phyloP scores from a whole-genome alignment of 2,113 vertebrate species.

The Geococcyx californianus region DNA sequence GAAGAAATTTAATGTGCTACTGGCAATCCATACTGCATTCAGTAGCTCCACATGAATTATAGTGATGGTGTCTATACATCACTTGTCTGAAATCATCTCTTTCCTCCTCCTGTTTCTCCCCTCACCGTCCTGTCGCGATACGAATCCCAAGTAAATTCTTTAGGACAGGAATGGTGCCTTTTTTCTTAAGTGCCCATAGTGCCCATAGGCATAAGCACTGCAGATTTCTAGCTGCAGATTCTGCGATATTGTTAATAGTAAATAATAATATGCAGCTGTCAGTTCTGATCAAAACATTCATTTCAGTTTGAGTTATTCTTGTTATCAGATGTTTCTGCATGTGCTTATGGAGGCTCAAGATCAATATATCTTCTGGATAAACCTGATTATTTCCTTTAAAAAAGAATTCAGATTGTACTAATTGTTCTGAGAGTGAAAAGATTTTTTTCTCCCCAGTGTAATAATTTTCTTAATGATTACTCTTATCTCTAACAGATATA shows the following conservation, averaged over 20 bases:
- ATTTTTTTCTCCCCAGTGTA: not conserved
- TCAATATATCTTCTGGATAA: not conserved
- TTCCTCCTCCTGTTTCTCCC: not conserved
- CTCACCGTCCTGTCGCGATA: not conserved
- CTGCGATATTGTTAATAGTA: not conserved
- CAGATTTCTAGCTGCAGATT: not conserved
- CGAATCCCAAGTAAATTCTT: not conserved
- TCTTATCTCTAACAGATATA: slow-evolving; percentile 5
- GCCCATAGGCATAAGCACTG: not conserved
- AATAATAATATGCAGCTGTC: not conserved
- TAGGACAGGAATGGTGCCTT: not conserved
- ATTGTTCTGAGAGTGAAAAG: not conserved
- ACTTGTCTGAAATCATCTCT: not conserved
- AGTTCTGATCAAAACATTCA: slow-evolving; percentile 1
- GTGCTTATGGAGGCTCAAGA: not conserved
- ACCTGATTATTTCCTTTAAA: slow-evolving; percentile 1
- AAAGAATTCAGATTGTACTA: not conserved
- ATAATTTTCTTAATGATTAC: not conserved
- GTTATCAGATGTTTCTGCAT: slow-evolving; percentile 4
- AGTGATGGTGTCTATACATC: not conserved
- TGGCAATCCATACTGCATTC: not conserved
- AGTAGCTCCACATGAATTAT: not conserved
- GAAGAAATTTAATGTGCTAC: not conserved
- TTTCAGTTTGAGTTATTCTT: not conserved
- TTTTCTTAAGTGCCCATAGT: not conserved